Conservation (phyloP, 1,140 invertebrate species). For the Brachionus angularis region DNA sequence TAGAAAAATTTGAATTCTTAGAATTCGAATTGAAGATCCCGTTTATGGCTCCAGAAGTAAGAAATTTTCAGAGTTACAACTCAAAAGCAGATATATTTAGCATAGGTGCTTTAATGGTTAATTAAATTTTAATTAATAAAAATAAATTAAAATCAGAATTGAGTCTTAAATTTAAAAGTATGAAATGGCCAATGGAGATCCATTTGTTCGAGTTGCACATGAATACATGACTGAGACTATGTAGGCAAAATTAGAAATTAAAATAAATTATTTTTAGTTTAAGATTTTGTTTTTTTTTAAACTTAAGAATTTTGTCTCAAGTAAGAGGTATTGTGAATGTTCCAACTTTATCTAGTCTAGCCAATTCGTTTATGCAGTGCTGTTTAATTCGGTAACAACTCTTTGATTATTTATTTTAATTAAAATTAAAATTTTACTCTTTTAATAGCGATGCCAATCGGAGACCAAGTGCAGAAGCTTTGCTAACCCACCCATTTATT, state of each 20-base stretch:
- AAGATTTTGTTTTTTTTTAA: neutral
- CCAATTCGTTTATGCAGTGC: slow-evolving; percentile 36
- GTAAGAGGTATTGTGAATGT: slow-evolving; percentile 30
- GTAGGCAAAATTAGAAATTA: neutral
- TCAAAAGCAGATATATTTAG: slow-evolving; percentile 43
- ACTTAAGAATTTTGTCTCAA: slow-evolving; percentile 37
- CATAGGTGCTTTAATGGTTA: slow-evolving; percentile 27
- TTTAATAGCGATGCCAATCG: slow-evolving; percentile 34
- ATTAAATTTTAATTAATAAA: neutral
- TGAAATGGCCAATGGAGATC: slow-evolving; percentile 41
- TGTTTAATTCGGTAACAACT: slow-evolving; percentile 32
- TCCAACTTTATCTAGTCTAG: neutral
- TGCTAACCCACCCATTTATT: slow-evolving; percentile 34
- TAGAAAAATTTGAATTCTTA: neutral
- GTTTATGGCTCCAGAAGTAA: slow-evolving; percentile 42
- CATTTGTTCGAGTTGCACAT: slow-evolving; percentile 37
- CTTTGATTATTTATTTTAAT: neutral
- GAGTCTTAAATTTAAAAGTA: neutral
- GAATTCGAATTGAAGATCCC: neutral
- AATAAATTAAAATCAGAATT: neutral
- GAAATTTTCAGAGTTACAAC: slow-evolving; percentile 41
- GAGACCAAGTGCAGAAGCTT: neutral
- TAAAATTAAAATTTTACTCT: neutral
- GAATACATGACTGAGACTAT: slow-evolving; percentile 42
- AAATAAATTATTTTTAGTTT: neutral